phyloP scores from a whole-genome alignment of 2,888 invertebrate genomes.

The Sthenelais limicola region DNA sequence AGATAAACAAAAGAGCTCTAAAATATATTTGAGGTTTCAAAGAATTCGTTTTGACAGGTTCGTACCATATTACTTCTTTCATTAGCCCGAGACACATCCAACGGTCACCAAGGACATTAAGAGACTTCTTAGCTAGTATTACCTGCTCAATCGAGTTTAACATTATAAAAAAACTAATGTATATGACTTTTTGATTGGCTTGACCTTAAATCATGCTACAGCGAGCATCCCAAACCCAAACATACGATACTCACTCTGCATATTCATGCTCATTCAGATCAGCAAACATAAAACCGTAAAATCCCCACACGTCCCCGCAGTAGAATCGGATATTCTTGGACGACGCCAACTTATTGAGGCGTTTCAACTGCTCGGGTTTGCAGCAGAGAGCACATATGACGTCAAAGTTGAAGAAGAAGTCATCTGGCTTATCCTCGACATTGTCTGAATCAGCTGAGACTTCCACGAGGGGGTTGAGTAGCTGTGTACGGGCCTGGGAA shows the following conservation, averaged over 20 bases:
- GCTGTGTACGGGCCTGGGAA: conserved; percentile 83
- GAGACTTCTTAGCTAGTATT: too few relatives aligned
- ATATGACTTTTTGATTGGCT: neutral
- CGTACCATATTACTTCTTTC: too few relatives aligned
- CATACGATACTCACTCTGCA: conserved; percentile 81
- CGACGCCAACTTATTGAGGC: conserved; percentile 79
- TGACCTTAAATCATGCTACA: neutral
- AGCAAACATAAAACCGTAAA: conserved; percentile 91
- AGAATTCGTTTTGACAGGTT: too few relatives aligned
- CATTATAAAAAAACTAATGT: neutral
- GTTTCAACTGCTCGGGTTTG: conserved; percentile 80
- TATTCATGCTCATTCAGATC: conserved; percentile 89
- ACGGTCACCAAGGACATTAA: too few relatives aligned
- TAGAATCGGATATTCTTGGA: conserved; percentile 85
- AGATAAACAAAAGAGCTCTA: too few relatives aligned
- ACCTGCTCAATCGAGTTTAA: too few relatives aligned
- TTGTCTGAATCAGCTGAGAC: conserved; percentile 77
- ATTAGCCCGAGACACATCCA: too few relatives aligned
- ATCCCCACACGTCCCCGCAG: conserved; percentile 93
- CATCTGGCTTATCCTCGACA: conserved; percentile 80
- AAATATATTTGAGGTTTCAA: too few relatives aligned
- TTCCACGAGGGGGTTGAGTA: conserved; percentile 94
- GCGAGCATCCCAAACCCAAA: neutral
- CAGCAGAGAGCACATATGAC: conserved; percentile 88
- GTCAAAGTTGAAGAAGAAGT: conserved; percentile 83